A percentile compares a stretch with the other conserved stretches of the same genome.
Conservation (phyloP, 1,140 invertebrate species). For the Halyomorpha halys region DNA sequence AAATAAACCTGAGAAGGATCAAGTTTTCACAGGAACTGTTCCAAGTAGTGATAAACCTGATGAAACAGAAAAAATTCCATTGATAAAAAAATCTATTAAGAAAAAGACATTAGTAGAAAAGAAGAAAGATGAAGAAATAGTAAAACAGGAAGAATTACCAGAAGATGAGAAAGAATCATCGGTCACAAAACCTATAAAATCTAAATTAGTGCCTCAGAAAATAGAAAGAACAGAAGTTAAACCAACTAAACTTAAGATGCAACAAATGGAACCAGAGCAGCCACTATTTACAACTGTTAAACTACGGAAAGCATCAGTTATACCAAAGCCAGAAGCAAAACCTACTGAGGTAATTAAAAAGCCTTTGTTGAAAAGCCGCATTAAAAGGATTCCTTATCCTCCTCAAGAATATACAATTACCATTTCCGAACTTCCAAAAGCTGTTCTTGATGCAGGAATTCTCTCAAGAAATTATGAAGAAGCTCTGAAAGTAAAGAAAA, state of each 20-base stretch:
- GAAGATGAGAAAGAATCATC: slow-evolving; percentile 23
- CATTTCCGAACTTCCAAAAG: slow-evolving; percentile 31
- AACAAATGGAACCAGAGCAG: slow-evolving; percentile 36
- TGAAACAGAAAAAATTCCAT: not conserved
- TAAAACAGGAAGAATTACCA: not conserved
- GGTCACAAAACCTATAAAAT: slow-evolving; percentile 5
- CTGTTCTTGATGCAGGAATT: slow-evolving; percentile 45
- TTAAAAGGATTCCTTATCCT: slow-evolving; percentile 40
- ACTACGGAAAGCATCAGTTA: slow-evolving; percentile 47
- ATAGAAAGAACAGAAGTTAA: slow-evolving; percentile 39
- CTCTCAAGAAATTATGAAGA: slow-evolving; percentile 58
- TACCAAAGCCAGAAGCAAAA: slow-evolving; percentile 41
- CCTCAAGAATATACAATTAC: slow-evolving; percentile 35
- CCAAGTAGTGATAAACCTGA: not conserved
- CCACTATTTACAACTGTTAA: slow-evolving; percentile 50
- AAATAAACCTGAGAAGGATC: slow-evolving; percentile 33
- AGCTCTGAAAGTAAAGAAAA: slow-evolving; percentile 49
- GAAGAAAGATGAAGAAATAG: no score
- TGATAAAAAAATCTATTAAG: slow-evolving; percentile 29
- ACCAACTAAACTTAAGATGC: slow-evolving; percentile 39
- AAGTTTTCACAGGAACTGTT: slow-evolving; percentile 5
- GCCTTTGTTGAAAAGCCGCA: slow-evolving; percentile 51
- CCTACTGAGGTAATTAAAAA: slow-evolving; percentile 44
- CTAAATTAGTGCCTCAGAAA: slow-evolving; percentile 24
- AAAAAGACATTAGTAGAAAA: slow-evolving; percentile 27